Evolutionary conservation across 2,888 invertebrate genomes (phyloP), one percentile per base, ranked within the genome.

Genomic region (Drosophila affinis): DNA sequence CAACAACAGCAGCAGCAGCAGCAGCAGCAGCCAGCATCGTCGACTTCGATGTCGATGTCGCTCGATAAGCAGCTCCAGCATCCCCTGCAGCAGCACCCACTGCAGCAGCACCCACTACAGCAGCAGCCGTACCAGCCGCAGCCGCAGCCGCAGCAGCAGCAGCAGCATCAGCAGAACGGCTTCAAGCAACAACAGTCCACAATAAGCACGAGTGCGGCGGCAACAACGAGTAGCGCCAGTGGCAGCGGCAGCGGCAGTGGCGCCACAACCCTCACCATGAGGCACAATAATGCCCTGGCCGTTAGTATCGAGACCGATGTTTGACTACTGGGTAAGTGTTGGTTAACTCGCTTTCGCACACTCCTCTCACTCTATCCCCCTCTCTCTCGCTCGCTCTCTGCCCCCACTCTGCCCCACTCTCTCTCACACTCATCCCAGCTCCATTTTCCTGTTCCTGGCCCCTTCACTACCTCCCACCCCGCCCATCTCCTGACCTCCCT

Each of bases 221-320:
- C 79, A 10, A 78, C 68, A 45, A 76, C 81, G 84, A 91, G 94
- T 39, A 39, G 39, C 39, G 39, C 39, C 14, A 39, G 90, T 79
- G 90, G 90, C 75, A 91, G 92, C 77, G 91, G 94, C 91, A 95
- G 72, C 64, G 54, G 81, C 81, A 85, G 90, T 78, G 90, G 91
- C 77, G 91, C 92, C 81, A 92, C 94, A 91, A 95, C 95, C 93
- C 95, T 95, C 92, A 95, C 95, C 91, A 94, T 95, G 92, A 95
- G 95, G 93, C 95, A 95, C 93, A 96, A 96, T 93, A 96, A 95
- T 93, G 95, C 96, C 92, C 95, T 96, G 92, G 95, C 96, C 91
- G 96, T 96, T 93, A 96, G 97, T 93, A 96, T 96, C 93, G 97
- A 98, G 94, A 98, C 97, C 94, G 97, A 98, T 94, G 97, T 97